Base-by-base conservation (phyloP, 2,797 vertebrate genomes). In the Enteromius thamalakanensis region DNA sequence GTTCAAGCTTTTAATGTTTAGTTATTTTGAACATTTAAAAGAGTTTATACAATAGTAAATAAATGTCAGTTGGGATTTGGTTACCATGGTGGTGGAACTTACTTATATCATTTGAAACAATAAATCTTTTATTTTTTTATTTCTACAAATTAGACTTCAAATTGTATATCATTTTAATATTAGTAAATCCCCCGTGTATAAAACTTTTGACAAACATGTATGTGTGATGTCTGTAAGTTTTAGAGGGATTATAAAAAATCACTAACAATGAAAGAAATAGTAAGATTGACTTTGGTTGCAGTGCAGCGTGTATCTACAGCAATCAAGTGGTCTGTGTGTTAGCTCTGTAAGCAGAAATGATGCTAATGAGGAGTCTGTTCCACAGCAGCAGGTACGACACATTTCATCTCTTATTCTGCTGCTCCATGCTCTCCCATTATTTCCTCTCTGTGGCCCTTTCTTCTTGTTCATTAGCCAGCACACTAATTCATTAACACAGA, bases 391-490 rank as follows among this genome's bases (percentile, higher is more conserved):
- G 78, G 90, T 89, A 92, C 89, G 87, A 92, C 89, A 89, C 85
- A 76, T 92, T 92, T 92, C 89, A 92, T 94, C 85, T 72, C 88
- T 91, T 91, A 91, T 91, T 88, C 88, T 83, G 83, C 88, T 83
- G 89, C 89, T 92, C 88, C 87, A 81, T 88, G 87, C 87, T 87
- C 88, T 89, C 81, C 87, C 85, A 90, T 91, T 82, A 91, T 91
- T 93, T 93, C 91, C 91, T 90, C 79, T 86, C 80, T 81, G 84
- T 85, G 86, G 82, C 53, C 75, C 68, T 77, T 49, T 29, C 65
- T 91, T 87, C 89, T 88, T 90, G 89, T 93, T 93, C 88, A 94
- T 94, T 93, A 94, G 88, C 86, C 47, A 68, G 86, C 85, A 88
- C 87, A 90, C 87, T 91, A 88, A 91, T 92, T 94, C 87, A 93